These are phyloP conservation scores for Protodeltote pygarga DNA, from an alignment of 2,888 invertebrate genomes.

Conservation along the genomic window DNA sequence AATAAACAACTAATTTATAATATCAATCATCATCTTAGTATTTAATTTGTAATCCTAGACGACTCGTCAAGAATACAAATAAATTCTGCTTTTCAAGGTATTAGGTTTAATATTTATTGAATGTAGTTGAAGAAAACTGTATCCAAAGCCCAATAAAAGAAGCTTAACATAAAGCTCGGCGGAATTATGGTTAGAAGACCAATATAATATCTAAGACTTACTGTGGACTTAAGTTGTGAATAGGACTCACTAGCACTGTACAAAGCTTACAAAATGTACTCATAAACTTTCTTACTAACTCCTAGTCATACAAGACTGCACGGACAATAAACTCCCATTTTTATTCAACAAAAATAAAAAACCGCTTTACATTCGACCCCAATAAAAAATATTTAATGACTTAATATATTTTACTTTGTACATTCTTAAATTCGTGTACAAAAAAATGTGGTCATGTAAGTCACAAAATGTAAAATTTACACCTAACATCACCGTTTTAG, in stretches of 20 bases:
- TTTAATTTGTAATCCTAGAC: too few species aligned
- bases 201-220: constrained; percentile 30
- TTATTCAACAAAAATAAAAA: constrained; percentile 35
- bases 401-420: constrained; percentile 36
- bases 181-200: constrained; percentile 35
- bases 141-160: too few species aligned
- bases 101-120: too few species aligned
- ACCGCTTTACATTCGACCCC: constrained; percentile 32
- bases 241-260: constrained; percentile 21
- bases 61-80: too few species aligned
- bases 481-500: constrained; percentile 41
- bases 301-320: constrained; percentile 18
- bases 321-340: constrained; percentile 33
- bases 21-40: too few species aligned
- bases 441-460: constrained; percentile 44
- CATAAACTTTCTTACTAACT: constrained; percentile 45
- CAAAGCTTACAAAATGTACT: constrained; percentile 40
- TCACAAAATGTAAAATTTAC: constrained; percentile 56
- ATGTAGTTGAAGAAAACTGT: not conserved
- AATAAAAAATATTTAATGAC: constrained; percentile 42
- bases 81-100: too few species aligned
- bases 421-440: constrained; percentile 47
- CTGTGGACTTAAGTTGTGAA: constrained; percentile 25
- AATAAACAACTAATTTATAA: too few species aligned
- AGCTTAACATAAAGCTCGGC: not conserved